Percentiles rank a stretch among this genome's conserved stretches.
Evolutionary conservation across 1,140 invertebrate genomes (phyloP).

Genomic region (Carcinoscorpius rotundicauda): DNA sequence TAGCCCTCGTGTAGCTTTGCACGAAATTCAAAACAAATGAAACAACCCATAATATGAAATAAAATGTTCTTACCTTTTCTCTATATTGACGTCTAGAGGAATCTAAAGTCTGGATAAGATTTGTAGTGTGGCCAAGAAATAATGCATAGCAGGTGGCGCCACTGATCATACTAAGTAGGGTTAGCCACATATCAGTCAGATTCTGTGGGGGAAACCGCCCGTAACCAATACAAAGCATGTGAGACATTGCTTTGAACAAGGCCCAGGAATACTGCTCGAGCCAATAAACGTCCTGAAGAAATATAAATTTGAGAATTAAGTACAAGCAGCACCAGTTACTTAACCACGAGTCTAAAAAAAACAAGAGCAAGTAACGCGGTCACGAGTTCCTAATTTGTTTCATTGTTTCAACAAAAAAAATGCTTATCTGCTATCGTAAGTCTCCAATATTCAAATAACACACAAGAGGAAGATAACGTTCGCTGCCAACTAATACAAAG

Average conservation of each 20-base stretch:
- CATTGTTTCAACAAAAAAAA: too few relatives aligned
- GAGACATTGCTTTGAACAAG: conserved; percentile 96
- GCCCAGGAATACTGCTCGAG: conserved; percentile 98
- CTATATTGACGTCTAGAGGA: conserved; percentile 93
- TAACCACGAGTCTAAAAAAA: too few relatives aligned
- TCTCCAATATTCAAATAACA: too few relatives aligned
- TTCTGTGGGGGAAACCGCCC: conserved; percentile 92
- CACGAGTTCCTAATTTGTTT: too few relatives aligned
- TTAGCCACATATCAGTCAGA: conserved; percentile 96
- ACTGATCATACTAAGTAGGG: conserved; percentile 96
- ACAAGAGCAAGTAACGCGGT: too few relatives aligned
- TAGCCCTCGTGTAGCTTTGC: too few relatives aligned
- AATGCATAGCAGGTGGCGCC: conserved; percentile 96
- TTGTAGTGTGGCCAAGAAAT: conserved; percentile 95
- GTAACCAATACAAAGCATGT: conserved; percentile 97
- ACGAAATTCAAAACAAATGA: too few relatives aligned
- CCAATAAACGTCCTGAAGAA: conserved; percentile 82
- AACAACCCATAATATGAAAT: too few relatives aligned
- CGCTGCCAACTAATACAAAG: too few relatives aligned
- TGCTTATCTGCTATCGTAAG: too few relatives aligned
- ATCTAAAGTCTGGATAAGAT: conserved; percentile 96
- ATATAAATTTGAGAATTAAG: neutral
- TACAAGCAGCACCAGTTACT: too few relatives aligned
- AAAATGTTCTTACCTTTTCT: conserved; percentile 64
- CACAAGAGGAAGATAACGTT: too few relatives aligned